Percentiles rank a stretch among this genome's conserved stretches.
phyloP scores from a whole-genome alignment of 2,113 vertebrate species.

The Candoia aspera region DNA sequence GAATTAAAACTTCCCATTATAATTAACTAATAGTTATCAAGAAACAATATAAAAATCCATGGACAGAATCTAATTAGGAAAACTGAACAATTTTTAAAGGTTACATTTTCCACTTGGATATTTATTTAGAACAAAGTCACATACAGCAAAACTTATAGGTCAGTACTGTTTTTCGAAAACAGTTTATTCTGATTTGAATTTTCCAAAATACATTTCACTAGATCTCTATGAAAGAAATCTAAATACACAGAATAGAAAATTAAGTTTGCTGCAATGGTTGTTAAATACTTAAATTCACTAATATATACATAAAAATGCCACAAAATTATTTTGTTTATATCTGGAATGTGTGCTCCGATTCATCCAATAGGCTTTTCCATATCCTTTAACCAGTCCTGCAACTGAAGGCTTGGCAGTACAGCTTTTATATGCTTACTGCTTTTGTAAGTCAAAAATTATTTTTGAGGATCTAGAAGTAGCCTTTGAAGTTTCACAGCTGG shows the following conservation, averaged over 20 bases:
- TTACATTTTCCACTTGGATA: conserved; percentile 3
- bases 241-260: conserved; percentile 87
- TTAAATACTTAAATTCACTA: conserved; percentile 81
- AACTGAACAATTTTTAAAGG: not conserved
- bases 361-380: conserved; percentile 51
- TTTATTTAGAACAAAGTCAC: not conserved
- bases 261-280: conserved; percentile 73
- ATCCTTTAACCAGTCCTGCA: conserved; percentile 59
- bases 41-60: not conserved
- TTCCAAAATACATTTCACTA: conserved; percentile 89
- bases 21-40: not conserved
- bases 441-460: conserved; percentile 65
- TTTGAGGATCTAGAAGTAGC: conserved; percentile 32
- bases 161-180: conserved; percentile 72
- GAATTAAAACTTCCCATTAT: not conserved
- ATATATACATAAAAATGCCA: conserved; percentile 81
- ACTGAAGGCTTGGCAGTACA: conserved; percentile 70
- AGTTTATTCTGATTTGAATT: conserved; percentile 78
- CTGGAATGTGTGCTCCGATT: conserved; percentile 76
- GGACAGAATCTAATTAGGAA: rapidly evolving
- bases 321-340: conserved; percentile 70
- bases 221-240: conserved; percentile 87
- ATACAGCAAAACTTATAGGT: conserved; percentile 36
- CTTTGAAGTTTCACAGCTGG: conserved; percentile 81
- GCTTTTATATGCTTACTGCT: conserved; percentile 59